These are phyloP conservation scores for Aricia artaxerxes DNA, from an alignment of 2,888 invertebrate genomes.

Conservation along the genomic window DNA sequence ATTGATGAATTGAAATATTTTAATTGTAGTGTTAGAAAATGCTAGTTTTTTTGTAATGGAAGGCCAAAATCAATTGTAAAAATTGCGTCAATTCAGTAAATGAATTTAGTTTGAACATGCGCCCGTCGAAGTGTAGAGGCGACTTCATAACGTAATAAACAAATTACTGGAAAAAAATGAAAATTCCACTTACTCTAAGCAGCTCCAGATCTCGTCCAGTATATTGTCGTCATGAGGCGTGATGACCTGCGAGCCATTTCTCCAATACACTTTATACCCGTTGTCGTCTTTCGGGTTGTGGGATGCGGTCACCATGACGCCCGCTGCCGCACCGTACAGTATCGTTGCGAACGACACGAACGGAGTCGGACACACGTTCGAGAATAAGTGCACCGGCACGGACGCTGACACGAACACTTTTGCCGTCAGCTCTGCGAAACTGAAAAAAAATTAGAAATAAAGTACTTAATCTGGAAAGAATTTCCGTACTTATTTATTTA, in stretches of 20 bases:
- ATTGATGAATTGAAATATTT: not conserved
- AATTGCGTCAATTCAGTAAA: no score
- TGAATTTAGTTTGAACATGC: no score
- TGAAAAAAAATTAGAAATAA: constrained; percentile 51
- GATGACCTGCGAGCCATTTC: constrained; percentile 97
- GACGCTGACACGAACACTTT: constrained; percentile 88
- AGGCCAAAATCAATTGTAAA: no score
- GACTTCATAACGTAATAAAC: not conserved
- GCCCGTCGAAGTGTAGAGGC: not conserved
- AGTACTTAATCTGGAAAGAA: no score
- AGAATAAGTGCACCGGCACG: constrained; percentile 90
- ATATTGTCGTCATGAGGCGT: constrained; percentile 95
- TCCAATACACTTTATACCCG: constrained; percentile 98
- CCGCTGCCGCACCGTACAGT: constrained; percentile 87
- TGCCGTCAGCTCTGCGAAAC: constrained; percentile 94
- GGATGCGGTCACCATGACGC: constrained; percentile 97
- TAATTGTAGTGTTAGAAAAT: not conserved
- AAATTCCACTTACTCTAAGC: constrained; percentile 80
- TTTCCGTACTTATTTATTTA: no score
- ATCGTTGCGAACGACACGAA: constrained; percentile 93
- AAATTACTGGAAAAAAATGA: not conserved
- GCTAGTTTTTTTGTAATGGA: no score
- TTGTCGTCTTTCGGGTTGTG: constrained; percentile 98
- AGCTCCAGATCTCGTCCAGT: constrained; percentile 86
- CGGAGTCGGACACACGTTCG: constrained; percentile 93